A percentile compares a stretch with the other conserved stretches of the same genome.
Conservation (phyloP, 2,888 invertebrate species). For the Villa cingulata region DNA sequence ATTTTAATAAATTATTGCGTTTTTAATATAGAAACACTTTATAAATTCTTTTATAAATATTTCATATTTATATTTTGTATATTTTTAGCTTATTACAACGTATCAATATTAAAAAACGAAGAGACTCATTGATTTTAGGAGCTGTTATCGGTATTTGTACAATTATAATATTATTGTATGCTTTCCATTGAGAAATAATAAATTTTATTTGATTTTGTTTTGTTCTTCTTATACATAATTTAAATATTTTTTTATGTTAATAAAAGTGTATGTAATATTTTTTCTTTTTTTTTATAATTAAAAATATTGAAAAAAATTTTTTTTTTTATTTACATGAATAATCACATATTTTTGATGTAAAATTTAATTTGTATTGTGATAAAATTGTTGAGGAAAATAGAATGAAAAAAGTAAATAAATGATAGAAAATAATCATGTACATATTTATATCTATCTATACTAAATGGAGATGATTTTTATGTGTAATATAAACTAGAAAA, state of each 20-base stretch:
- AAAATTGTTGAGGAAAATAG: background rate
- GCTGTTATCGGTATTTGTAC: slow-evolving; percentile 78
- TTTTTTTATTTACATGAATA: background rate
- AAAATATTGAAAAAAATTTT: background rate
- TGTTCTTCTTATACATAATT: background rate
- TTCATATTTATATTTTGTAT: slow-evolving; percentile 20
- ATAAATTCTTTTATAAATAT: background rate
- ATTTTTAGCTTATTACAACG: slow-evolving; percentile 65
- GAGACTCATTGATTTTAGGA: slow-evolving; percentile 88
- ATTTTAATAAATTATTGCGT: background rate
- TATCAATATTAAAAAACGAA: slow-evolving; percentile 83
- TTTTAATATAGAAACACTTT: background rate
- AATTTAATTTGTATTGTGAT: background rate
- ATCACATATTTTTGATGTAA: background rate
- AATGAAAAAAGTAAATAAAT: no score
- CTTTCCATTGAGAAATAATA: slow-evolving; percentile 47
- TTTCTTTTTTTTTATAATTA: no score
- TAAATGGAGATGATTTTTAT: no score
- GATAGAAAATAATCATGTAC: background rate
- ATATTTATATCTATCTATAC: no score
- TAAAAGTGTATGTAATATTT: no score
- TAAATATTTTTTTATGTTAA: background rate
- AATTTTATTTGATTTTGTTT: background rate
- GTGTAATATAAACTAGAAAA: no score
- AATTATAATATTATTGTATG: slow-evolving; percentile 69